phyloP scores from a whole-genome alignment of 2,888 invertebrate genomes.

The Busseola fusca region DNA sequence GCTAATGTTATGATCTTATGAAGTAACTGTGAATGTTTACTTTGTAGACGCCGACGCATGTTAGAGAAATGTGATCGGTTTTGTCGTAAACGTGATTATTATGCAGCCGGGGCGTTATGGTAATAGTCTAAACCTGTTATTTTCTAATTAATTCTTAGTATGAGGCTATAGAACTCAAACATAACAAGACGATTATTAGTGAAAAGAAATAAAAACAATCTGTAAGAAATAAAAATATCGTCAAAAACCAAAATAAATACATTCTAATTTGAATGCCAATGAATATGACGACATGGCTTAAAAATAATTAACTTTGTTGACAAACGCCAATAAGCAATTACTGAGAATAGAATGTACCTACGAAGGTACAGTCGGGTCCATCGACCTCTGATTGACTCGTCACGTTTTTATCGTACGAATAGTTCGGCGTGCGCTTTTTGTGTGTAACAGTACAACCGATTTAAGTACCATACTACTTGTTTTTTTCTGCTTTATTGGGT shows the following conservation, averaged over 20 bases:
- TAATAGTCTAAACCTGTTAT: conserved; percentile 39
- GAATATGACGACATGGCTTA: conserved; percentile 11
- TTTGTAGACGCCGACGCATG: conserved; percentile 5
- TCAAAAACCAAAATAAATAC: conserved; percentile 1
- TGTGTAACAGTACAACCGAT: conserved; percentile 60
- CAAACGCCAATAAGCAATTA: conserved; percentile 29
- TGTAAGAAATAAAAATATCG: conserved; percentile 6
- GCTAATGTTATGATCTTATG: conserved; percentile 27
- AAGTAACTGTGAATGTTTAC: conserved; percentile 23
- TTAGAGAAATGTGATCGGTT: conserved; percentile 24
- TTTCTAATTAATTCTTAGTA: conserved; percentile 26
- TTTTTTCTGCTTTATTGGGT: conserved; percentile 29
- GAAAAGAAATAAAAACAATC: conserved; percentile 11
- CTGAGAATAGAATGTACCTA: conserved; percentile 31
- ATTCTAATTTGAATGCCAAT: conserved; percentile 17
- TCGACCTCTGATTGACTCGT: conserved; percentile 70
- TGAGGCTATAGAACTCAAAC: conserved; percentile 1
- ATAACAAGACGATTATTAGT: conserved; percentile 22
- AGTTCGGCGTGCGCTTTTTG: conserved; percentile 62
- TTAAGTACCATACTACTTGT: conserved; percentile 13
- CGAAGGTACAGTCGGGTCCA: conserved; percentile 61
- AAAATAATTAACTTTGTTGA: conserved; percentile 37
- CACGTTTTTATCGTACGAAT: conserved; percentile 74
- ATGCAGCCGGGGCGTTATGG: conserved; percentile 32
- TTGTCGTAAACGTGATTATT: conserved; percentile 32